Base-by-base conservation (phyloP, 1,140 invertebrate species). In the Philotrypesis tridentata region DNA sequence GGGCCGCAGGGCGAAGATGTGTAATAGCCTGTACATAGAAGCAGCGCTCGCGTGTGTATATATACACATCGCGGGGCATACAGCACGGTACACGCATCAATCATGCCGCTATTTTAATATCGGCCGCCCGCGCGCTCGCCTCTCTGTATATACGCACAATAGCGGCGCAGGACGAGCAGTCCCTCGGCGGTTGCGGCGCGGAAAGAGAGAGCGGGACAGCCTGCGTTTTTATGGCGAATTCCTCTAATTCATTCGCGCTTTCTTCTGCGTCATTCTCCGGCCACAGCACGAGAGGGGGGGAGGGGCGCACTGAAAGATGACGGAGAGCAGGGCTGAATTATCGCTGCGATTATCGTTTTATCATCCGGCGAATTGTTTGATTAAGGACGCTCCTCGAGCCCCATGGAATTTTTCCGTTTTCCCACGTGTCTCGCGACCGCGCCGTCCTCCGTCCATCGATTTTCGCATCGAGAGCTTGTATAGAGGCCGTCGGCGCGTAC, bases 91-190 rank as follows among this genome's bases (percentile, higher is more conserved):
- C 88, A 89, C 88, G 87, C 91, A 92, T 92, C 91, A 92, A 92
- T 92, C 91, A 92, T 55, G n/a, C 90, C 89, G 87, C 87, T 88
- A 91, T 92, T 92, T 92, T 92, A 92, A 92, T 92, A 92, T 91
- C 89, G 89, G 90, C 85, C 89, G 87, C 87, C 88, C 85, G 48
- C 48, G 48, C 48, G 17, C 48, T 55, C 48, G 48, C 21, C 21
- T 55, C 48, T 67, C 48, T 67, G 2, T 67, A n/a, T 67, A 65
- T 21, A 67, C 25, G 65, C 86, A 92, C 90, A 91, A 92, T 91
- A 90, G 86, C 89, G 85, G 87, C n/a, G n/a, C 80, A 85, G 87
- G 84, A 85, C 43, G 60, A 74, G 25, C 43, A 61, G 29, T 60
- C n/a, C 75, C 37, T n/a, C 75, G 14, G 8, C 75, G 14, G 8